Conservation (phyloP, 2,113 vertebrate genomes). For the Datnioides undecimradiatus region DNA sequence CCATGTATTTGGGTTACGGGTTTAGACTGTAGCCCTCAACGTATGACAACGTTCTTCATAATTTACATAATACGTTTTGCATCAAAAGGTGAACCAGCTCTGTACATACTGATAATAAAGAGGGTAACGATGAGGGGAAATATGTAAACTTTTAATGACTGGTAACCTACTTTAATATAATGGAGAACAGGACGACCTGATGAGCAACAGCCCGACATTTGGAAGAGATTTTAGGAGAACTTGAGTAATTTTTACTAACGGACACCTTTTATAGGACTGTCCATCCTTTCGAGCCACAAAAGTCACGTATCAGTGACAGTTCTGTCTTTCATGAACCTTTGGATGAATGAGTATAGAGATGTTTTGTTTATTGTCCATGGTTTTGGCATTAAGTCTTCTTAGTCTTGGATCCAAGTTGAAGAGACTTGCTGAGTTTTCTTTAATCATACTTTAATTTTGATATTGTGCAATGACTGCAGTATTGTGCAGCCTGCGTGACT, state of each 20-base stretch:
- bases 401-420: background rate
- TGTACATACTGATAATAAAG: background rate
- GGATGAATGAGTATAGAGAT: background rate
- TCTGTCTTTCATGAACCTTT: background rate
- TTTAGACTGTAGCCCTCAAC: background rate
- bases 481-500: too few relatives aligned
- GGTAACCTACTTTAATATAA: background rate
- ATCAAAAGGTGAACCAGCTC: background rate
- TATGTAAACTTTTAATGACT: too few relatives aligned
- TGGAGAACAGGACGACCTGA: background rate
- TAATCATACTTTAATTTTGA: too few relatives aligned
- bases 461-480: background rate
- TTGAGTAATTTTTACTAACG: too few relatives aligned
- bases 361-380: background rate
- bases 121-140: background rate
- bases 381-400: background rate
- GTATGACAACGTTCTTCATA: background rate
- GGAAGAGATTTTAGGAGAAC: too few relatives aligned
- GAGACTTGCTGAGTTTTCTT: background rate
- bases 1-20: background rate
- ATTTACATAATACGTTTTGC: background rate
- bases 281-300: background rate
- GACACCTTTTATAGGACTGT: background rate
- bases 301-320: background rate
- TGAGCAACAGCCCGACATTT: background rate